These are phyloP conservation scores for Nyctibius bracteatus DNA, from an alignment of 2,113 vertebrate species.

Conservation along the genomic window DNA sequence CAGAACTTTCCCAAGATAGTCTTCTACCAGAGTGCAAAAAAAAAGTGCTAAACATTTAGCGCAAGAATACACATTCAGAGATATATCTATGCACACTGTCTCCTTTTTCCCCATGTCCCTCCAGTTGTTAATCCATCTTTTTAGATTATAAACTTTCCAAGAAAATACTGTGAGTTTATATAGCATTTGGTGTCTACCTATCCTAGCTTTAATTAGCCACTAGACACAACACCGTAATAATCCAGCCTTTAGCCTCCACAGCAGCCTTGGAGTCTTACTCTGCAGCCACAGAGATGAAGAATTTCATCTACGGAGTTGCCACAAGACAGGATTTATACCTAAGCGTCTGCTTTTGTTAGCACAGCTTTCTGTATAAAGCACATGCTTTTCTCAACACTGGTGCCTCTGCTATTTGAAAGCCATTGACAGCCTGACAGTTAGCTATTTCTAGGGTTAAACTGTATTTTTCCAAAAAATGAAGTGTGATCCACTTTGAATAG, in stretches of 20 bases:
- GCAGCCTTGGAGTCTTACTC: neutral
- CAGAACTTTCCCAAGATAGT: neutral
- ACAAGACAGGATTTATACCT: neutral
- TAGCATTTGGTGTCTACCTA: neutral
- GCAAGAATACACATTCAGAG: neutral
- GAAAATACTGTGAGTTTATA: neutral
- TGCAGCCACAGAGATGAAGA: neutral
- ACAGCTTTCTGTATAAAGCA: neutral
- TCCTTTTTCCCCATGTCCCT: neutral
- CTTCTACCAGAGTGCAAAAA: neutral
- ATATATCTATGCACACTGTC: neutral
- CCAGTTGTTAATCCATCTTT: neutral
- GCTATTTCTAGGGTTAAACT: neutral
- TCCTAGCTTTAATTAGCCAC: neutral
- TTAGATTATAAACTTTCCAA: neutral
- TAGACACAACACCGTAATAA: neutral
- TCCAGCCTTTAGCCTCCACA: neutral
- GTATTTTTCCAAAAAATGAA: neutral
- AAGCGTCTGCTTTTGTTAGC: constrained; percentile 1
- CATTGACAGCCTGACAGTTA: neutral
- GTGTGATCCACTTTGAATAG: neutral
- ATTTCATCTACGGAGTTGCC: neutral
- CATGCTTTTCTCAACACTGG: neutral
- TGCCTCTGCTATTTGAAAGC: neutral
- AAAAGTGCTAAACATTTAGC: neutral